Conservation (phyloP, 2,797 vertebrate genomes). For the Arvicola amphibius region DNA sequence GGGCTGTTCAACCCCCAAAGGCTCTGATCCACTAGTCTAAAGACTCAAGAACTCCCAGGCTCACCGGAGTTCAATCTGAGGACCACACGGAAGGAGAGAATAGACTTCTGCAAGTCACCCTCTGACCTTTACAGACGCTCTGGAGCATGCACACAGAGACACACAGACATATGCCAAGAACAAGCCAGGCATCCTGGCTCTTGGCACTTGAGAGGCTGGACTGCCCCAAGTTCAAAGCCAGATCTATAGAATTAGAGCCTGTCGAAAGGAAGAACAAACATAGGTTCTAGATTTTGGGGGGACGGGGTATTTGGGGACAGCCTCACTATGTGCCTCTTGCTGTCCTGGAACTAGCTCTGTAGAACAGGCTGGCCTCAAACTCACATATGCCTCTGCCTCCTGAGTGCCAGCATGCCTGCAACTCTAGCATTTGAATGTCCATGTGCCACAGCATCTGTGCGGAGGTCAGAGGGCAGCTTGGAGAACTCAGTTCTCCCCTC, state of each 20-base stretch:
- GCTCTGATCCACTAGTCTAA: background rate
- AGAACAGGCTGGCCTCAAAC: too few relatives aligned
- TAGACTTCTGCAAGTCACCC: background rate
- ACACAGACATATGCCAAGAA: background rate
- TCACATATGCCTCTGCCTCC: background rate
- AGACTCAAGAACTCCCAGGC: background rate
- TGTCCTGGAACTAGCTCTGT: too few relatives aligned
- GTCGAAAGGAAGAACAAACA: background rate
- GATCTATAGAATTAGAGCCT: background rate
- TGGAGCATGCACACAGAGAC: background rate
- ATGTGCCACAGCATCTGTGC: background rate
- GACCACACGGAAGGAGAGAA: background rate
- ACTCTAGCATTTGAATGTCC: background rate
- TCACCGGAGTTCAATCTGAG: background rate
- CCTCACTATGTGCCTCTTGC: background rate
- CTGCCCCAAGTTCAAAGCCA: background rate
- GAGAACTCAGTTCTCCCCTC: background rate
- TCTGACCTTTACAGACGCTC: background rate
- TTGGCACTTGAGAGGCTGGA: background rate
- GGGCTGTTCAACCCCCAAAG: background rate
- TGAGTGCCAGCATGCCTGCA: background rate
- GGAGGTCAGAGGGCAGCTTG: background rate
- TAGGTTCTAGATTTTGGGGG: constrained; percentile 8
- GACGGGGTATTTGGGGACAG: background rate
- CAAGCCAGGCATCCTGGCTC: background rate